A percentile compares a stretch with the other conserved stretches of the same genome.
These are phyloP conservation scores for Macrosoma leucophasiata DNA, from an alignment of 2,888 invertebrate species.

Conservation along the genomic window DNA sequence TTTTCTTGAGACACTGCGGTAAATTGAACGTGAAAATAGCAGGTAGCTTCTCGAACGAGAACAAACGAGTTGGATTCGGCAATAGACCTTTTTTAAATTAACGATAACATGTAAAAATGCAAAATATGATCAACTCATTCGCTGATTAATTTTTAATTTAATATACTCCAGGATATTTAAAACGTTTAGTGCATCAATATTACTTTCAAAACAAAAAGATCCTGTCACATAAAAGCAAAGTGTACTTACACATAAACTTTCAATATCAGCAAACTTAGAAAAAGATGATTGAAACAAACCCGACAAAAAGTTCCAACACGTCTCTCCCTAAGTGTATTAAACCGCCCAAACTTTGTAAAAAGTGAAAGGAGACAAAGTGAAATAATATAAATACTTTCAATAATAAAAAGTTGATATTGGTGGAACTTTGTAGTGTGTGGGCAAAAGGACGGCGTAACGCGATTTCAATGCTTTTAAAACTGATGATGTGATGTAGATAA, in stretches of 20 bases:
- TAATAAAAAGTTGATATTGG: slow-evolving; percentile 68
- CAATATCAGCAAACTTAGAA: slow-evolving; percentile 43
- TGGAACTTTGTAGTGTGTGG: slow-evolving; percentile 34
- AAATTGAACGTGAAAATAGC: no score
- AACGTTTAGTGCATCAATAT: no score
- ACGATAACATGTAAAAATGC: no score
- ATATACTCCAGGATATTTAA: no score
- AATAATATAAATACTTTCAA: slow-evolving; percentile 73
- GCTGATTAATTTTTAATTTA: no score
- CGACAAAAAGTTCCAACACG: slow-evolving; percentile 45
- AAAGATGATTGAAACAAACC: slow-evolving; percentile 68
- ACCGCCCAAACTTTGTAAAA: slow-evolving; percentile 55
- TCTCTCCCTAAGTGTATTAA: slow-evolving; percentile 71
- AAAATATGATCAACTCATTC: no score
- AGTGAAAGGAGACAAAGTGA: slow-evolving; percentile 62
- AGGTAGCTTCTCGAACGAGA: no score
- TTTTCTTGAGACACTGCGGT: no score
- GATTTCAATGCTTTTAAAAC: slow-evolving; percentile 4
- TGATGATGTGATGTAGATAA: no score
- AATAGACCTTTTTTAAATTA: no score
- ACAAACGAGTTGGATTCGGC: no score
- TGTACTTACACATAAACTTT: slow-evolving; percentile 40
- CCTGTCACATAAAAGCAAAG: slow-evolving; percentile 27
- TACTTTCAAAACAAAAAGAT: slow-evolving; percentile 6
- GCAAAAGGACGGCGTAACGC: slow-evolving; percentile 19